A percentile compares a stretch with the other conserved stretches of the same genome.
These are phyloP conservation scores for Mormyrus lacerda DNA, from an alignment of 2,113 vertebrate species.

Conservation along the genomic window DNA sequence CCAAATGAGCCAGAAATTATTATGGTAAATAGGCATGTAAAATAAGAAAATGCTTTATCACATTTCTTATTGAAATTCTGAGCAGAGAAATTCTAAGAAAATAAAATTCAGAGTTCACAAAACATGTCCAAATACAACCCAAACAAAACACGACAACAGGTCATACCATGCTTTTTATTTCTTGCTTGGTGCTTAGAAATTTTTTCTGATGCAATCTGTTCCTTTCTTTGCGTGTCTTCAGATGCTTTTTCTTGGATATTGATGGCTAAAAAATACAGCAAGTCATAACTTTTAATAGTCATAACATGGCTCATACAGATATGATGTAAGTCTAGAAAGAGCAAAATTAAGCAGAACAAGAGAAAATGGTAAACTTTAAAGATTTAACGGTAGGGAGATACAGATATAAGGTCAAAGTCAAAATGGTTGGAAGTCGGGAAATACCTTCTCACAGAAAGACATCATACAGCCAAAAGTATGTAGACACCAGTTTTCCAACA, in stretches of 20 bases:
- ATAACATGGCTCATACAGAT: neutral
- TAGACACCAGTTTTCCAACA: no score
- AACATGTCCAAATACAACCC: neutral
- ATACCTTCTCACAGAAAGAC: neutral
- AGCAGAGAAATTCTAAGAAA: neutral
- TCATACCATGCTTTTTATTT: slow-evolving; percentile 30
- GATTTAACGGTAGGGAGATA: no score
- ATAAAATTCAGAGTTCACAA: neutral
- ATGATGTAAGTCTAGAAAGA: neutral
- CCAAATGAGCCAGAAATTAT: neutral
- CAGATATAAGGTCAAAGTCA: neutral
- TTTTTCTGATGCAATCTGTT: slow-evolving; percentile 44
- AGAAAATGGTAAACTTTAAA: neutral
- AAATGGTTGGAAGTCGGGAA: neutral
- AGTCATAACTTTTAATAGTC: no score
- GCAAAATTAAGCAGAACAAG: neutral
- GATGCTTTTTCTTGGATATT: slow-evolving; percentile 52
- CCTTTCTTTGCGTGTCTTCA: slow-evolving; percentile 62
- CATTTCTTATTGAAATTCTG: neutral
- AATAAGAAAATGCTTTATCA: neutral
- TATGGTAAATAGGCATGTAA: neutral
- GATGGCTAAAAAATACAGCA: slow-evolving; percentile 29
- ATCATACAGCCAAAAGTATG: no score
- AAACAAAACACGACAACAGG: neutral
- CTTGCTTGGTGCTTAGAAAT: slow-evolving; percentile 3